Conservation (phyloP, 2,113 vertebrate genomes). For the Toxotes jaculatrix region DNA sequence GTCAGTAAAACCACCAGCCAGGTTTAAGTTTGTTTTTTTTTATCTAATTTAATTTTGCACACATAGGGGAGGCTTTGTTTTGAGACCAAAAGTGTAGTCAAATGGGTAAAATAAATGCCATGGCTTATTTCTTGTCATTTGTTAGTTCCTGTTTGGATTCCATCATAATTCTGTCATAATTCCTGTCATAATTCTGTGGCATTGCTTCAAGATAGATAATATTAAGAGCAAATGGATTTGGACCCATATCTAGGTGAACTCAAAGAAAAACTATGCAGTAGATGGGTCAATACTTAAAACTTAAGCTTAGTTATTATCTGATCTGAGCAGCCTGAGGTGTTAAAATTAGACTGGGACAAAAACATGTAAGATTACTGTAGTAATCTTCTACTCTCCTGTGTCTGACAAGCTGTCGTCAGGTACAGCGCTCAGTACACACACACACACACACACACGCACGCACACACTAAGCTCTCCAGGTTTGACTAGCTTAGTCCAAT, state of each 20-base stretch:
- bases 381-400: conserved; percentile 30
- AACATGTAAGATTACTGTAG: conserved; percentile 21
- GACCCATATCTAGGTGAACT: neutral
- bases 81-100: conserved; percentile 2
- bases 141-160: neutral
- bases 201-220: neutral
- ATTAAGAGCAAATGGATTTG: neutral
- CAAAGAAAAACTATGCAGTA: neutral
- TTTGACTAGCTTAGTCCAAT: conserved; percentile 56
- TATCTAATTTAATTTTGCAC: neutral
- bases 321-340: conserved; percentile 33
- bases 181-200: neutral
- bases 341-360: conserved; percentile 47
- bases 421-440: conserved; percentile 13
- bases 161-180: too few species aligned
- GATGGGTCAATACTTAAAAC: conserved; percentile 12
- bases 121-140: neutral
- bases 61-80: conserved; percentile 4
- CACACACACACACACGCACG: conserved; percentile 8
- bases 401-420: conserved; percentile 56
- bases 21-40: neutral
- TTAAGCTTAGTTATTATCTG: neutral
- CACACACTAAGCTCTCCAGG: conserved; percentile 42
- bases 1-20: conserved; percentile 18
- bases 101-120: neutral